Conservation (phyloP, 1,140 invertebrate genomes). For the Solenopsis fugax region DNA sequence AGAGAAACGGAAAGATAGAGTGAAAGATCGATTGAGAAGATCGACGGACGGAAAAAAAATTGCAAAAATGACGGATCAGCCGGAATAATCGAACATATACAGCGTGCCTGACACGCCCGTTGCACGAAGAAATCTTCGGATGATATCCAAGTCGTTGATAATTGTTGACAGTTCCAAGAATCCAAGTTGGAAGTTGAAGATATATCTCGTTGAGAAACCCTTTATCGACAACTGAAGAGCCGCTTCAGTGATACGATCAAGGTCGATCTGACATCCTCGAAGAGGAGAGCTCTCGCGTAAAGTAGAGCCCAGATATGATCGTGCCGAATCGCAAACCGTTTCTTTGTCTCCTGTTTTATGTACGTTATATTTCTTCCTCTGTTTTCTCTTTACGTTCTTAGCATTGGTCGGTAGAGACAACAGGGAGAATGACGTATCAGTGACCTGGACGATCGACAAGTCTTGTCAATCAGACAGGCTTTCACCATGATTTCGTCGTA, state of each 20-base stretch:
- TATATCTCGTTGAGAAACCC: conserved; percentile 51
- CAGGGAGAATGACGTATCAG: conserved; percentile 31
- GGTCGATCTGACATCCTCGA: conserved; percentile 56
- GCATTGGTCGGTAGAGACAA: conserved; percentile 48
- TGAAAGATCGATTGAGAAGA: neutral
- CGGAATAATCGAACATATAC: conserved; percentile 46
- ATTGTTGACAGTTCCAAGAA: conserved; percentile 53
- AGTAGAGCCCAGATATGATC: conserved; percentile 40
- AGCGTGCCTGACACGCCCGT: conserved; percentile 34
- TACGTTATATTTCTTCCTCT: neutral
- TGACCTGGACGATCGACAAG: conserved; percentile 44
- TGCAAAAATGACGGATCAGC: conserved; percentile 33
- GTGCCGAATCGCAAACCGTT: conserved; percentile 47
- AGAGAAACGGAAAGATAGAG: neutral
- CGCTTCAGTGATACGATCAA: conserved; percentile 42
- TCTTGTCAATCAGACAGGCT: conserved; percentile 36
- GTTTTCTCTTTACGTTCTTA: conserved; percentile 60
- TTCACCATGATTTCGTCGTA: conserved; percentile 25
- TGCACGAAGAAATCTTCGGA: conserved; percentile 47
- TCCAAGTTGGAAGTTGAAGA: conserved; percentile 56
- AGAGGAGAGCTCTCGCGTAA: conserved; percentile 36
- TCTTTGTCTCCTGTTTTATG: conserved; percentile 46
- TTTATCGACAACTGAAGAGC: conserved; percentile 56
- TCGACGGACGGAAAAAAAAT: conserved; percentile 26
- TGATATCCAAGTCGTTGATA: conserved; percentile 56